phyloP scores from a whole-genome alignment of 2,888 invertebrate species.

The Synanthedon vespiformis region DNA sequence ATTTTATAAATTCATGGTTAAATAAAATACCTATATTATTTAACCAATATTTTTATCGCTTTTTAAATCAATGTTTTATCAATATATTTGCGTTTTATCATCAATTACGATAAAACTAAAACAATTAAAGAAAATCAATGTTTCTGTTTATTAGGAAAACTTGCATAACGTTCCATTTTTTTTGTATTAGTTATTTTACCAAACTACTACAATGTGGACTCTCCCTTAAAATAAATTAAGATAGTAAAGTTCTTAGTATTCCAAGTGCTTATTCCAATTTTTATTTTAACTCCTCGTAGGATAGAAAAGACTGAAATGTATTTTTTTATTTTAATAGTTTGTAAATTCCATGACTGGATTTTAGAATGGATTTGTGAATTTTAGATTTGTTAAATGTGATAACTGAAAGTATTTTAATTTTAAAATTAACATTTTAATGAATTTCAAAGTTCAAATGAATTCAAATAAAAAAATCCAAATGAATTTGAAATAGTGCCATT shows the following conservation, averaged over 20 bases:
- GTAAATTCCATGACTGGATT: conserved; percentile 49
- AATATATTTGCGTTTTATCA: too few relatives aligned
- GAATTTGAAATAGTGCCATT: conserved; percentile 47
- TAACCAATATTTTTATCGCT: too few relatives aligned
- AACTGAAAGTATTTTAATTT: conserved; percentile 48
- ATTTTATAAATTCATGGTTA: too few relatives aligned
- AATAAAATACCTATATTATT: too few relatives aligned
- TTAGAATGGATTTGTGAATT: conserved; percentile 34
- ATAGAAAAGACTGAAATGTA: conserved; percentile 59
- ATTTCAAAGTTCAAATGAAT: conserved; percentile 2
- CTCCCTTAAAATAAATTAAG: too few relatives aligned
- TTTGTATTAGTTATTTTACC: conserved; percentile 8
- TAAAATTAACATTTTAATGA: conserved; percentile 33
- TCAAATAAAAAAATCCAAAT: conserved; percentile 2
- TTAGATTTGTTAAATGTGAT: conserved; percentile 32
- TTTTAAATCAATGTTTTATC: too few relatives aligned
- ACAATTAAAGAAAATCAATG: conserved; percentile 27
- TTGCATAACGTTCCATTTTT: conserved; percentile 13
- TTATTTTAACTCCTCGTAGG: conserved; percentile 23
- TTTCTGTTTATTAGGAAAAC: conserved; percentile 24
- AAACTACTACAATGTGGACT: too few relatives aligned
- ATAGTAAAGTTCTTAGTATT: too few relatives aligned
- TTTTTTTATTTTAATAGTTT: conserved; percentile 42
- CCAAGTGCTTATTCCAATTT: too few relatives aligned
- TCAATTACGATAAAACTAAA: too few relatives aligned